Base-by-base conservation (phyloP, 2,888 invertebrate species). In the Drosophila melanosoma region DNA sequence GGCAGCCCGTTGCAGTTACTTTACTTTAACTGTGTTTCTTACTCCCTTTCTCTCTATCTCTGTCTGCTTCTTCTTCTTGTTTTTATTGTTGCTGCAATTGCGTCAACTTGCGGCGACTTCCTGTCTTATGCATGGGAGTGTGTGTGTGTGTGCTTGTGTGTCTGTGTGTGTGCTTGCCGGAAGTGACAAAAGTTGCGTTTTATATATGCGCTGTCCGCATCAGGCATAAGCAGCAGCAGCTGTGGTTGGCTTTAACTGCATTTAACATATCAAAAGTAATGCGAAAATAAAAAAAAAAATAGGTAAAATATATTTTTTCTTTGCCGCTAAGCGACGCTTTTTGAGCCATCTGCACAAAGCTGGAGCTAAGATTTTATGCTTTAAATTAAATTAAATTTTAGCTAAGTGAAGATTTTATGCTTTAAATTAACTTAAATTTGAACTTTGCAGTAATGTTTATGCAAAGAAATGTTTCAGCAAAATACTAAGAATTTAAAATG, bases 1-100 rank as follows among this genome's bases (percentile, higher is more conserved):
- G 80, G 79, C 89, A 87, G 80, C 79, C 87, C 87, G 70, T 84
- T 85, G 89, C 89, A 80, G 66, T 78, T 76, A 65, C 81, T 78
- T 80, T 76, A 76, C 81, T 78, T 80, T 76, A 76, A 72, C 56
- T 51, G 49, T 49, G 3, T 12, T n/a, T 64, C 53, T 29, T 33
- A 33, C 45, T 4, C 17, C 49, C 23, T n/a, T 23, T 56, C 26
- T n/a, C 26, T 45, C 29, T 32, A 33, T 40, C 20, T 45, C 36
- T 42, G 17, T 20, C 8, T 35, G 35, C 36, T 20, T 38, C 17
- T 38, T n/a, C 10, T 17, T 12, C 32, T 29, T 61, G 7, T 52
- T 42, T 32, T 52, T 69, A 26, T 48, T 74, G 38, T 64, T 64
- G 48, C 42, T 63, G 45, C 60, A 60, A 51, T 53, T 51, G 57